These are phyloP conservation scores for Leucophenga montana DNA, from an alignment of 2,888 invertebrate genomes.

Conservation along the genomic window DNA sequence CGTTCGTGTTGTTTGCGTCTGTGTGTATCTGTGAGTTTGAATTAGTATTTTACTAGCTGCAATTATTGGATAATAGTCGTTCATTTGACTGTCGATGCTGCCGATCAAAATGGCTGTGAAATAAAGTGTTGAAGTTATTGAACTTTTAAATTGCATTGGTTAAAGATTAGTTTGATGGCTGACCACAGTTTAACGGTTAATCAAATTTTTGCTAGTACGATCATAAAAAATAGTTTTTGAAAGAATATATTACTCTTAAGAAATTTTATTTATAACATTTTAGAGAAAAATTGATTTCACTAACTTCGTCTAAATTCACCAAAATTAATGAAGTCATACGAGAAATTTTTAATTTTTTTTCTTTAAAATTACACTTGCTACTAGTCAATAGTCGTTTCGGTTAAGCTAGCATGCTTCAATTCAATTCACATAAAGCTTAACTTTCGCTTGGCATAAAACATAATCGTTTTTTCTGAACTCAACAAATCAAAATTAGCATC, in stretches of 20 bases:
- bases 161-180: not conserved
- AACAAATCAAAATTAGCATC: slow-evolving; percentile 62
- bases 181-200: not conserved
- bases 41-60: not conserved
- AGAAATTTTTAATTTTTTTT: too few species aligned
- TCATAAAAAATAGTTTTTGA: too few species aligned
- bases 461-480: slow-evolving; percentile 30
- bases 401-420: too few species aligned
- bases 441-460: slow-evolving; percentile 41
- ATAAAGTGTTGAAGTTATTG: slow-evolving; percentile 17
- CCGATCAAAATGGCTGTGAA: not conserved
- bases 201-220: not conserved
- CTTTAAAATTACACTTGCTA: too few species aligned
- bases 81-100: slow-evolving; percentile 12
- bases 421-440: too few species aligned
- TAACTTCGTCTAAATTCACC: too few species aligned
- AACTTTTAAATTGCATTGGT: slow-evolving; percentile 6
- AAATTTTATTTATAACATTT: too few species aligned
- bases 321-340: too few species aligned
- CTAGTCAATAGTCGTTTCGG: too few species aligned
- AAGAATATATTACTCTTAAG: too few species aligned
- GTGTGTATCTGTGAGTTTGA: not conserved
- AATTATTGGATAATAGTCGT: slow-evolving; percentile 45
- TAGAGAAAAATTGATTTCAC: too few species aligned
- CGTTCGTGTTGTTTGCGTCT: slow-evolving; percentile 26